Percentiles rank a stretch among this genome's conserved stretches.
phyloP scores from a whole-genome alignment of 2,113 vertebrate species.

The Callorhinus ursinus region DNA sequence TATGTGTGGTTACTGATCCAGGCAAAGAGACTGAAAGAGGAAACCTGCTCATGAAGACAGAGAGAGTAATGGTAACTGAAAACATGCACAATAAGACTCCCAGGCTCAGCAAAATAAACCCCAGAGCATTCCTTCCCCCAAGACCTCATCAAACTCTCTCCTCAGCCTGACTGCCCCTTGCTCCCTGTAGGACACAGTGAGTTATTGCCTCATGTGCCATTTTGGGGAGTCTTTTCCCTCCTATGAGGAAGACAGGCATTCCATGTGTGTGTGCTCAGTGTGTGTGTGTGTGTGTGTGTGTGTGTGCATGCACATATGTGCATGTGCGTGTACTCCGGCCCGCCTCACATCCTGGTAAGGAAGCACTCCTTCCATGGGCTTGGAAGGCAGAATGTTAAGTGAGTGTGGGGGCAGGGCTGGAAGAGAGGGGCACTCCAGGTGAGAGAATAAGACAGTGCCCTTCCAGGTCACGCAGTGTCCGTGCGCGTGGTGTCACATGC shows the following conservation, averaged over 20 bases:
- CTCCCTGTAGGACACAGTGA: neutral
- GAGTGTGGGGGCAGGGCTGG: too few relatives aligned
- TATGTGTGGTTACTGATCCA: neutral
- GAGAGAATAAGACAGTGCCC: neutral
- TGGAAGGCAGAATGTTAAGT: neutral
- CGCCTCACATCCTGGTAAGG: neutral
- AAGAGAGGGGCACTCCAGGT: neutral
- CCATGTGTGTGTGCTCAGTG: neutral
- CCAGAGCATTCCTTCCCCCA: neutral
- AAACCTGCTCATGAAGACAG: neutral
- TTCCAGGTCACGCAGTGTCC: neutral
- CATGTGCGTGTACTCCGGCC: fast-evolving
- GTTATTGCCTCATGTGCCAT: neutral
- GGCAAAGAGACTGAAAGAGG: neutral
- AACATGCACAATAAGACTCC: neutral
- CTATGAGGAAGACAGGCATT: neutral
- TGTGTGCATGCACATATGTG: neutral
- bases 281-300: neutral
- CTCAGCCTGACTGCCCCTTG: neutral
- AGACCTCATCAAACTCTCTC: neutral
- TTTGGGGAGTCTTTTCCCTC: neutral
- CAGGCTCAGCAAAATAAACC: neutral
- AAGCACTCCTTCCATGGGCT: neutral
- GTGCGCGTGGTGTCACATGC: neutral
- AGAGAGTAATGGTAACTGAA: neutral